Conservation (phyloP, 2,888 invertebrate species). For the Oscheius sp. region DNA sequence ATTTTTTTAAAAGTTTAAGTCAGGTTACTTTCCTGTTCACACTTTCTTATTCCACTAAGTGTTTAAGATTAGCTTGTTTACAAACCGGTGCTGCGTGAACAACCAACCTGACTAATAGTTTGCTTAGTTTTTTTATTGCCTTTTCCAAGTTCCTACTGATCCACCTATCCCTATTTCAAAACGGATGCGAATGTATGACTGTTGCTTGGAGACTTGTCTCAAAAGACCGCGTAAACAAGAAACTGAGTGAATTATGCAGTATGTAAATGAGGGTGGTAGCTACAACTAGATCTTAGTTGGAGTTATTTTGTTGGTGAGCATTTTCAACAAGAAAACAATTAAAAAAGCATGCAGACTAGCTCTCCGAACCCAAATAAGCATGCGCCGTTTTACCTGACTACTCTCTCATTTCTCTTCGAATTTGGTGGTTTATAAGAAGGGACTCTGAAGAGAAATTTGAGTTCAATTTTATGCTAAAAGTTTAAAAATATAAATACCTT, state of each 20-base stretch:
- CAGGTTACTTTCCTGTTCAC: too few relatives aligned
- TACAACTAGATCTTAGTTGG: conserved; percentile 1
- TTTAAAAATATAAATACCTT: not conserved
- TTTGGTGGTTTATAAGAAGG: conserved; percentile 48
- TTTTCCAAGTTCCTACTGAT: not conserved
- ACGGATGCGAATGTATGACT: not conserved
- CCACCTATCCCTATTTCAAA: not conserved
- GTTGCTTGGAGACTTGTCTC: not conserved
- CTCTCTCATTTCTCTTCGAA: conserved; percentile 42
- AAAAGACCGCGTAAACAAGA: not conserved
- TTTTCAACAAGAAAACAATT: not conserved
- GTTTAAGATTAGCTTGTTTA: too few relatives aligned
- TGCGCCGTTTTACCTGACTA: conserved; percentile 37
- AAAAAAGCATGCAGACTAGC: not conserved
- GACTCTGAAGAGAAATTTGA: conserved; percentile 36
- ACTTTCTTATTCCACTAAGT: too few relatives aligned
- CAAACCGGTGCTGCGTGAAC: too few relatives aligned
- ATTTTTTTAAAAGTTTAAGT: too few relatives aligned
- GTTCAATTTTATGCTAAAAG: not conserved
- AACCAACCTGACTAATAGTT: too few relatives aligned
- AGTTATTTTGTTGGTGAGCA: not conserved
- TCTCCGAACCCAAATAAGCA: not conserved
- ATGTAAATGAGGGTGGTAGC: not conserved
- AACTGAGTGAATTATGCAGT: not conserved
- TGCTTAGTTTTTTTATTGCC: not conserved